Evolutionary conservation across 1,140 invertebrate genomes (phyloP), one percentile per base, ranked within the genome.

Genomic region (Drosophila tristis): DNA sequence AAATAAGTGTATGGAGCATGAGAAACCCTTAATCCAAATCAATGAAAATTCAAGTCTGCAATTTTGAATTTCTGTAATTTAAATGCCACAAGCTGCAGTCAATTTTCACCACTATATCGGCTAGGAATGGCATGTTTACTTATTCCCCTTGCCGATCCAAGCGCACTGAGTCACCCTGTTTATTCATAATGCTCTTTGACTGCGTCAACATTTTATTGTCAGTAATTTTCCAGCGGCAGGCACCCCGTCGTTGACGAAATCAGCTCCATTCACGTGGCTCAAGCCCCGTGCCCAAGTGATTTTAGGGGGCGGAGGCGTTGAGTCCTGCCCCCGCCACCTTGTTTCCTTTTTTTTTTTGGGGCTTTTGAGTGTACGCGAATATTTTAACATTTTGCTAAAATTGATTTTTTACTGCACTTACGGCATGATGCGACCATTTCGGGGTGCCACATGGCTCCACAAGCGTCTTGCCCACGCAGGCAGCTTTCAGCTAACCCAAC

Each of bases 351-450:
- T 60, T 45, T 48, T 50, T 54, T 54, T 26, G 59, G 15, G 60
- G 25, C 61, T 65, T 43, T 39, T 62, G 54, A 55, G 57, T 61
- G 60, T 80, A 75, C 9, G 35, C 35, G 35, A 11, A 39, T 71
- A 75, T 76, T 74, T 66, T 26, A 63, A 80, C 78, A 86, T 86
- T 86, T 86, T 63, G 70, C 64, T 51, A 78, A 82, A 86, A 86
- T 81, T 86, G 82, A 87, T 81, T 86, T 86, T 86, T 78, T 80
- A 74, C 81, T 71, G 78, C 80, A 77, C 75, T 80, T 70, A 53
- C 57, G 60, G 74, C 42, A 84, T 84, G 80, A 84, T 78, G 67
- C 67, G 67, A 70, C 64, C 67, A 26, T 70, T 70, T 70, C 70
- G 65, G 67, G 64, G 67, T 70, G 70, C 66, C 66, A 25, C 66